Evolutionary conservation across 2,888 invertebrate species (phyloP), one percentile per base, ranked within the genome.

Genomic region (Acheta domesticus): DNA sequence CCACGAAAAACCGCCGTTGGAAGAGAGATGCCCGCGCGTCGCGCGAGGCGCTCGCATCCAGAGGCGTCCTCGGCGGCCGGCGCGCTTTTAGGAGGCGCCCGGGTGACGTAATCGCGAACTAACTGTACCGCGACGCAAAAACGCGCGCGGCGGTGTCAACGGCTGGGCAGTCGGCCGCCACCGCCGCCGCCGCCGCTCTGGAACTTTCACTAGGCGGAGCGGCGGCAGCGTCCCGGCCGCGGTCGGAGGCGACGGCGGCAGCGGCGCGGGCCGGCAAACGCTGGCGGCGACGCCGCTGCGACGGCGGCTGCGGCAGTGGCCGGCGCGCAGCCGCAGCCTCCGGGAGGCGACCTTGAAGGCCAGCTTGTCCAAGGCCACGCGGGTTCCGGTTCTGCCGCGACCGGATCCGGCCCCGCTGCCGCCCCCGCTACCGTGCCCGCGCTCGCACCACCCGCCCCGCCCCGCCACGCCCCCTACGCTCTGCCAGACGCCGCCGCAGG

Each of bases 361-460:
- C 16, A 8, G 62, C 62, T 62, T 11, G 16, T 62, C 62, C 62
- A 62, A 62, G 62, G 62, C 62, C 62, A 62, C 62, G n/a, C 62
- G n/a, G 62, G 62, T 62, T 62, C 62, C 62, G 62, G 62, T 62
- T 62, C 62, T 62, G 62, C 62, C 62, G 62, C 62, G 62, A 62
- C 62, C n/a, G 16, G 62, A 62, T 62, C 62, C 62, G 62, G n/a
- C 62, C 62, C n/a, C 62, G 62, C n/a, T 2, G 8, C 36, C 36
- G 8, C 36, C 8, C 36, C 36, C 8, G n/a, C n/a, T n/a, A n/a
- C n/a, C n/a, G n/a, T n/a, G n/a, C n/a, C n/a, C n/a, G n/a, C n/a
- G n/a, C n/a, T n/a, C n/a, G n/a, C n/a, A n/a, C n/a, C n/a, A n/a
- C n/a, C n/a, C 23, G 23, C 23, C 23, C 23, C 23, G 23, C 23